Evolutionary conservation across 2,113 vertebrate species (phyloP), one percentile per base, ranked within the genome.

Genomic region (Sturnira hondurensis): DNA sequence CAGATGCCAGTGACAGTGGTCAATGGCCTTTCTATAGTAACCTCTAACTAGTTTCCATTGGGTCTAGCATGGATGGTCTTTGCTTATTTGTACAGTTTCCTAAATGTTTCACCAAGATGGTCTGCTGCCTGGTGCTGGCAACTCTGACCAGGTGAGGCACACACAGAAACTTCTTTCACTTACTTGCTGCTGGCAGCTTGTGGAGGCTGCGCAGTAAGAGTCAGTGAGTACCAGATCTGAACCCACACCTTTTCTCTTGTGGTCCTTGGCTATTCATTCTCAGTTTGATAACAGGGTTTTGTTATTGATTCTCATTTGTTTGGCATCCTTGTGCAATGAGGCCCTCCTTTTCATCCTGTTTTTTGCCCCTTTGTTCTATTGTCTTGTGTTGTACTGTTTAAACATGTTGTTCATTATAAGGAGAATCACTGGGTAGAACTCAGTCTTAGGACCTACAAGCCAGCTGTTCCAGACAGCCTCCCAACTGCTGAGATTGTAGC

Each of bases 121-220:
- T 31, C 15, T 52, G 47, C 9, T 16, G 4, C 12, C 10, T 65
- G 24, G 20, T 33, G 20, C 19, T 15, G 50, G 50, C 50, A 16
- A 15, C 50, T 65, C 33, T 45, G 31, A 68, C n/a, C 13, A n/a
- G 43, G 0, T 11, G 0, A 2, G 1, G 17, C 31, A 33, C 5
- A 7, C 24, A 31, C 22, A 68, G 20, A 31, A 5, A 45, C 26
- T 12, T 22, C 50, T 38, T 65, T 24, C 16, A 12, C 22, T 61
- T 88, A n/a, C 22, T 58, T 91, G 54, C 38, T 80, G 7, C 41
- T 20, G 61, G 5, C 13, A 24, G 24, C 28, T 47, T 38, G 26
- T 14, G 10, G 28, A n/a, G 6, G 45, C 12, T 24, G 1, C 2
- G 2, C 5, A 8, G 1, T 26, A 33, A 15, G 22, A 14, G 9